Base-by-base conservation (phyloP, 2,888 invertebrate genomes). In the Eupithecia inturbata region DNA sequence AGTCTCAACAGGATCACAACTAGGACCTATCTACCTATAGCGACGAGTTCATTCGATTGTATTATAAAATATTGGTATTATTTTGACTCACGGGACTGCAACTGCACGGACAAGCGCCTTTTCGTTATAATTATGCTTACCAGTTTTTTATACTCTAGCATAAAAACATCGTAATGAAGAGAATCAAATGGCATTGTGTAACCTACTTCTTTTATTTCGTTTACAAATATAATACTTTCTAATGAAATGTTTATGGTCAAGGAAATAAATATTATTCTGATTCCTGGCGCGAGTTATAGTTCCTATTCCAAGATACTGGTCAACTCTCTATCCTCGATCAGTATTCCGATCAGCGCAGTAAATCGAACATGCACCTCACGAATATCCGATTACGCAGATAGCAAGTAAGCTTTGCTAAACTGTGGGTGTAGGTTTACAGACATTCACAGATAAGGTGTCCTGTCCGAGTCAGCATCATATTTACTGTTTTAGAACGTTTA, bases 301-400 rank as follows among this genome's bases (percentile, higher is more conserved):
- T 62, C 1, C 62, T 31, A 0, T 53, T 53, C 49, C 22, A 53
- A 53, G 49, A 53, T 53, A 53, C 22, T 22, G 49, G 31, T 3
- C 31, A 16, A 62, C 7, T 7, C 28, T 31, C 19, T 19, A 62
- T 31, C 31, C 28, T 31, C 31, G 19, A 62, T 62, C 62, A 62
- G 62, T 62, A 62, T 62, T 62, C 45, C 36, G 45, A 67, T 64
- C 67, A 53, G 68, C 57, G 60, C 36, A 57, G 64, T 71, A 68
- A 74, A 66, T 68, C 53, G 31, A 62, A 45, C 67, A 31, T 16
- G 26, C 22, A 68, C 63, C 71, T 71, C 68, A 68, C 68, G 74
- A 71, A 64, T 74, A 74, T 74, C 74, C 57, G 71, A 71, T 74
- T 74, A 68, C 74, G 26, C 57, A 26, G 49, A 62, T 67, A 49